phyloP scores from a whole-genome alignment of 2,113 vertebrate genomes.

The Butorides virescens region DNA sequence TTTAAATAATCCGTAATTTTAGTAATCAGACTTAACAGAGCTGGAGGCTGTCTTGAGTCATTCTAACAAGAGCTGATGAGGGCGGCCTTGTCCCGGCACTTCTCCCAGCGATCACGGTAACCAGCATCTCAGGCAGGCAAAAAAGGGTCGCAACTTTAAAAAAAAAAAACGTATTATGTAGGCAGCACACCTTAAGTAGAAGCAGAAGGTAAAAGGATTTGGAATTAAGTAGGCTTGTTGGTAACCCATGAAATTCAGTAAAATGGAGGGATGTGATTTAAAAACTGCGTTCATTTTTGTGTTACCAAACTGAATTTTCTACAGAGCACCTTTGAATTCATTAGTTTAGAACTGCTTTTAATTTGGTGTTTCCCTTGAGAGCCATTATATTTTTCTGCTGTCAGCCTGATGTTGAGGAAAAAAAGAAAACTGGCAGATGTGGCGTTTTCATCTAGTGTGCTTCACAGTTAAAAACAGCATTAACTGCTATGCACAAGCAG shows the following conservation, averaged over 20 bases:
- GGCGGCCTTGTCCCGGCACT: background rate
- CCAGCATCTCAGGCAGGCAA: background rate
- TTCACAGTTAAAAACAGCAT: slow-evolving; percentile 72
- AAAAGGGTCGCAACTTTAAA: background rate
- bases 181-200: background rate
- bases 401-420: slow-evolving; percentile 81
- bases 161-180: slow-evolving; percentile 10
- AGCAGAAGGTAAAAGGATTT: slow-evolving; percentile 43
- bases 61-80: background rate
- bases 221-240: slow-evolving; percentile 31
- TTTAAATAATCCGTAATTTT: background rate
- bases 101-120: background rate
- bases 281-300: slow-evolving; percentile 68
- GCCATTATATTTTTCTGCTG: slow-evolving; percentile 87
- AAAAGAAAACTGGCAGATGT: slow-evolving; percentile 83
- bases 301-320: slow-evolving; percentile 74
- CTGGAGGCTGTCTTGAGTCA: background rate
- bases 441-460: slow-evolving; percentile 75
- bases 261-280: slow-evolving; percentile 66
- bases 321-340: slow-evolving; percentile 87
- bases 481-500: slow-evolving; percentile 63
- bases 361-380: slow-evolving; percentile 88
- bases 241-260: slow-evolving; percentile 58
- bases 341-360: slow-evolving; percentile 89
- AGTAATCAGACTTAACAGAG: background rate